Conservation (phyloP, 2,888 invertebrate species). For the Rhagonycha fulva region DNA sequence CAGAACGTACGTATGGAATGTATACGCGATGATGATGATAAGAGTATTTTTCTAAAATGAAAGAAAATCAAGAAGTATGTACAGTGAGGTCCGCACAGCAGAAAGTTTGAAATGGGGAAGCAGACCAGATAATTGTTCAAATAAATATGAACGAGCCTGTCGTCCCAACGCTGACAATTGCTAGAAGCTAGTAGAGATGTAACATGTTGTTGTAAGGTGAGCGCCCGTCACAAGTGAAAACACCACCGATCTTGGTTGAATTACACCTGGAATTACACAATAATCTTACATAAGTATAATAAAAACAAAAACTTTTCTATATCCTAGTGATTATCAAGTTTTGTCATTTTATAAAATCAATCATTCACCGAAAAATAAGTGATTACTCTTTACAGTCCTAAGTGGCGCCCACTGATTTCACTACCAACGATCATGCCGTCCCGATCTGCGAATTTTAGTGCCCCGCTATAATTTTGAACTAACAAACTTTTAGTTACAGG, state of each 20-base stretch:
- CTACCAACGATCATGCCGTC: no score
- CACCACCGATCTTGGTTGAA: slow-evolving; percentile 35
- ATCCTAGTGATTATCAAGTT: no score
- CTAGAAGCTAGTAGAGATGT: slow-evolving; percentile 46
- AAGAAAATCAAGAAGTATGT: slow-evolving; percentile 44
- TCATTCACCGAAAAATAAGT: no score
- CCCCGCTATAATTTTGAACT: no score
- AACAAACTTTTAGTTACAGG: no score
- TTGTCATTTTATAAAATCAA: no score
- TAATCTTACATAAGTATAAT: slow-evolving; percentile 37
- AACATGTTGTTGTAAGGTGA: slow-evolving; percentile 52
- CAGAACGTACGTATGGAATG: slow-evolving; percentile 42
- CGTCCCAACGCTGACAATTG: slow-evolving; percentile 49
- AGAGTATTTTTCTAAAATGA: slow-evolving; percentile 27
- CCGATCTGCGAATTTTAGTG: no score
- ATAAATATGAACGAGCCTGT: slow-evolving; percentile 53
- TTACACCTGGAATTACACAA: slow-evolving; percentile 3
- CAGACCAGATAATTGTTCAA: slow-evolving; percentile 56
- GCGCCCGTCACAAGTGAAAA: slow-evolving; percentile 45
- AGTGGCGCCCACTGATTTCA: no score
- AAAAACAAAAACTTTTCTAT: slow-evolving; percentile 30
- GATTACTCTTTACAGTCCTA: no score
- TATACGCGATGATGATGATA: slow-evolving; percentile 33
- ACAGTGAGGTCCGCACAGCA: slow-evolving; percentile 49
- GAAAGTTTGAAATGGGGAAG: slow-evolving; percentile 46